Conservation (phyloP, 2,113 vertebrate genomes). For the Saguinus imperator region DNA sequence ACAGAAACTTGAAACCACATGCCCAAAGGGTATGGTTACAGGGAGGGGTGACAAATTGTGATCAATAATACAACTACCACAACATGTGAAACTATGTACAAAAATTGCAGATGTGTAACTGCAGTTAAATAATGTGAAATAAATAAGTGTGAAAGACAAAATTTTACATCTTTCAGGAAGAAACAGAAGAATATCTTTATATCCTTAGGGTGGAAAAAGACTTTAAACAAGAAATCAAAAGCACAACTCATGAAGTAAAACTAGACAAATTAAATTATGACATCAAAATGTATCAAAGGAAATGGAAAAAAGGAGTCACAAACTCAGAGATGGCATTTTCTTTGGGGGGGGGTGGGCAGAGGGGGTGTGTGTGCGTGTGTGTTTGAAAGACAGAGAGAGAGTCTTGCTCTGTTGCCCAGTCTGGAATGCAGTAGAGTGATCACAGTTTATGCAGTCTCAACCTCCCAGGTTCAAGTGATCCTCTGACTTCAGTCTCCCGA, state of each 20-base stretch:
- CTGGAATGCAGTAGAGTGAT: no score
- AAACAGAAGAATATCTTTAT: not conserved
- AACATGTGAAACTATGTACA: not conserved
- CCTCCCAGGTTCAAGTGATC: no score
- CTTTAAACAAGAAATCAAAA: constrained; percentile 3
- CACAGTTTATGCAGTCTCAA: no score
- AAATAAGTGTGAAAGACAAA: not conserved
- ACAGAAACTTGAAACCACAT: not conserved
- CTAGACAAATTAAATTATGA: not conserved
- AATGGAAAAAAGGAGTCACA: not conserved
- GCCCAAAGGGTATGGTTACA: not conserved
- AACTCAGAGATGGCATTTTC: constrained; percentile 1
- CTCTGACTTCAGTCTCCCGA: no score
- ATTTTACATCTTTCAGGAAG: not conserved
- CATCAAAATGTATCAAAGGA: not conserved
- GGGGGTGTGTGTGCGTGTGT: no score
- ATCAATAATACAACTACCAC: not conserved
- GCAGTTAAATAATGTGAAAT: no score
- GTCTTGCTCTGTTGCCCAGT: no score
- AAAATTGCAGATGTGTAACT: not conserved
- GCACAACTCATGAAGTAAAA: not conserved
- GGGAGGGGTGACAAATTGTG: not conserved
- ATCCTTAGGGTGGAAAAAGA: not conserved
- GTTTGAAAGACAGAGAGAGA: no score
- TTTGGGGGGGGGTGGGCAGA: rapidly evolving